Evolutionary conservation across 2,797 vertebrate species (phyloP).

Genomic region (Corythornis leucogaster): DNA sequence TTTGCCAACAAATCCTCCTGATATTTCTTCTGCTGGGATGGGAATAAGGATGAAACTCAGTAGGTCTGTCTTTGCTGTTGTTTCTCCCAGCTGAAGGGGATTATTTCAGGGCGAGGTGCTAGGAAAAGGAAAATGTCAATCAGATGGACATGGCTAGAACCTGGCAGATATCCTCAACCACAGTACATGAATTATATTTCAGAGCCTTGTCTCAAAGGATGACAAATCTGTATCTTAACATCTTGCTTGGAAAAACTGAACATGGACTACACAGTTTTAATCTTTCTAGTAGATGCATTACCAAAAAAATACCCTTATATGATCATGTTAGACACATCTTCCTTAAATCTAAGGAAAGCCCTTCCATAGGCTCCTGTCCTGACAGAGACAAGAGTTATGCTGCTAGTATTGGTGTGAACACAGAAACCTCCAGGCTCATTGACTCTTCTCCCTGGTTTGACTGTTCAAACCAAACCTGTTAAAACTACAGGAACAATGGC

Average conservation of each 20-base stretch:
- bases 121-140: not conserved
- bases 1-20: not conserved
- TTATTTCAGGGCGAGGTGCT: not conserved
- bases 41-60: not conserved
- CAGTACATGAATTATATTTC: not conserved
- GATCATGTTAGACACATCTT: not conserved
- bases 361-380: not conserved
- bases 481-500: not conserved
- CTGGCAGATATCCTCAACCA: not conserved
- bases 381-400: not conserved
- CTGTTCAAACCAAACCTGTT: not conserved
- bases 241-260: not conserved
- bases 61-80: not conserved
- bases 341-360: not conserved
- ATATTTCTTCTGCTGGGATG: not conserved
- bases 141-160: not conserved
- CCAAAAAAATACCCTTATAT: not conserved
- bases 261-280: not conserved
- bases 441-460: not conserved
- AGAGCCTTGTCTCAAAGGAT: not conserved
- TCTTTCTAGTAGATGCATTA: not conserved
- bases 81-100: not conserved
- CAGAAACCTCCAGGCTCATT: not conserved
- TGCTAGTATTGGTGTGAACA: not conserved
- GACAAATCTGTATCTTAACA: not conserved